Evolutionary conservation across 2,888 invertebrate species (phyloP).

Genomic region (Lycaena phlaeas): DNA sequence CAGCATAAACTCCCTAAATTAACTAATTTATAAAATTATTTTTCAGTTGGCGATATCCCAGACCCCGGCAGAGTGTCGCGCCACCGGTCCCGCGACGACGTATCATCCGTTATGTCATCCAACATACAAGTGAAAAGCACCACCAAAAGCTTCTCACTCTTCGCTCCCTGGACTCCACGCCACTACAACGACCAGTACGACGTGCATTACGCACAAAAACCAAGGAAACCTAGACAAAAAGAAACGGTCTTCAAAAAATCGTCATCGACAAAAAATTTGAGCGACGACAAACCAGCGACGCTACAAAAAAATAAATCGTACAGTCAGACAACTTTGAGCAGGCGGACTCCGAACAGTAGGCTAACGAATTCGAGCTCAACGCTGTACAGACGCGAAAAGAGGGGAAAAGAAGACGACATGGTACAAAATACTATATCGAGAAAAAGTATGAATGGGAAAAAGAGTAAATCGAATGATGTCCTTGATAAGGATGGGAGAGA

Average conservation of each 20-base stretch:
- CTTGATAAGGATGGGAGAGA: slow-evolving; percentile 67
- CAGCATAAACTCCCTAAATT: too few species aligned
- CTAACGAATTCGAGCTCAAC: slow-evolving; percentile 54
- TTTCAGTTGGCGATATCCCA: slow-evolving; percentile 86
- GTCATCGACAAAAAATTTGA: slow-evolving; percentile 51
- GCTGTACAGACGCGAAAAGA: slow-evolving; percentile 54
- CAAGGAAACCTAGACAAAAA: slow-evolving; percentile 47
- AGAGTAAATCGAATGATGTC: slow-evolving; percentile 77
- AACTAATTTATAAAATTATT: too few species aligned
- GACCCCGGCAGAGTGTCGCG: slow-evolving; percentile 76
- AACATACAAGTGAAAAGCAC: slow-evolving; percentile 80
- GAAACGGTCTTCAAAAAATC: slow-evolving; percentile 50
- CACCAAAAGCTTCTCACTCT: slow-evolving; percentile 85
- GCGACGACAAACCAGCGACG: slow-evolving; percentile 38
- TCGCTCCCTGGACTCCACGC: slow-evolving; percentile 88
- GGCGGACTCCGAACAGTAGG: slow-evolving; percentile 40
- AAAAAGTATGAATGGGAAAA: slow-evolving; percentile 52
- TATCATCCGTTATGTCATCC: slow-evolving; percentile 76
- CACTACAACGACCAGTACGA: slow-evolving; percentile 82
- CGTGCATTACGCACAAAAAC: slow-evolving; percentile 83
- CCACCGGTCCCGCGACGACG: slow-evolving; percentile 82
- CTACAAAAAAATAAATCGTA: slow-evolving; percentile 64
- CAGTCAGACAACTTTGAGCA: slow-evolving; percentile 55
- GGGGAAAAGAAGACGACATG: slow-evolving; percentile 32
- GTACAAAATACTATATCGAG: slow-evolving; percentile 45